Conservation (phyloP, 1,140 invertebrate species). For the Globodera ellingtonae region DNA sequence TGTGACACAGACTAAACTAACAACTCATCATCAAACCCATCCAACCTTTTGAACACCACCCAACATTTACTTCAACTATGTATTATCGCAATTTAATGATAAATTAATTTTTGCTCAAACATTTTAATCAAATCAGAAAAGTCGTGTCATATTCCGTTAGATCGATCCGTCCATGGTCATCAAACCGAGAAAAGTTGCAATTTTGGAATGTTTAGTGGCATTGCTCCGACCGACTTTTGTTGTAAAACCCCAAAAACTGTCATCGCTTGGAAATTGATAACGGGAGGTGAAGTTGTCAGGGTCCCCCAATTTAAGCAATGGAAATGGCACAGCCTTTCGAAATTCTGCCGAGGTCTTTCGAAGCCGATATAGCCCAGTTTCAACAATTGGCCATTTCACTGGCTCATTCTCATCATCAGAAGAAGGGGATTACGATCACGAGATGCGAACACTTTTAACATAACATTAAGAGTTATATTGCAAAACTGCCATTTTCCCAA, state of each 20-base stretch:
- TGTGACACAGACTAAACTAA: background rate
- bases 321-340: background rate
- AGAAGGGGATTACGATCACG: background rate
- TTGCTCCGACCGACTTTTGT: too few species aligned
- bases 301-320: background rate
- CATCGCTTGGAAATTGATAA: background rate
- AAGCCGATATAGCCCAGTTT: background rate
- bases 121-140: too few species aligned
- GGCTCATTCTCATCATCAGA: background rate
- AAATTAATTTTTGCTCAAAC: background rate
- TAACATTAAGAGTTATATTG: background rate
- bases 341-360: background rate
- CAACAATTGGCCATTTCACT: background rate
- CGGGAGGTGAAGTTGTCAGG: background rate
- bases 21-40: background rate
- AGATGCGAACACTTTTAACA: background rate
- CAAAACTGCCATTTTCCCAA: background rate
- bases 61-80: constrained; percentile 3
- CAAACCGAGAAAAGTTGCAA: too few species aligned
- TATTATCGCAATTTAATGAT: constrained; percentile 3
- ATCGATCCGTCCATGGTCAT: too few species aligned
- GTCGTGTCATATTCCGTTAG: too few species aligned
- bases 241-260: background rate
- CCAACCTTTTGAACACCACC: background rate
- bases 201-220: too few species aligned